A percentile compares a stretch with the other conserved stretches of the same genome.
Evolutionary conservation across 1,140 invertebrate genomes (phyloP).

Genomic region (Penaeus vannamei): DNA sequence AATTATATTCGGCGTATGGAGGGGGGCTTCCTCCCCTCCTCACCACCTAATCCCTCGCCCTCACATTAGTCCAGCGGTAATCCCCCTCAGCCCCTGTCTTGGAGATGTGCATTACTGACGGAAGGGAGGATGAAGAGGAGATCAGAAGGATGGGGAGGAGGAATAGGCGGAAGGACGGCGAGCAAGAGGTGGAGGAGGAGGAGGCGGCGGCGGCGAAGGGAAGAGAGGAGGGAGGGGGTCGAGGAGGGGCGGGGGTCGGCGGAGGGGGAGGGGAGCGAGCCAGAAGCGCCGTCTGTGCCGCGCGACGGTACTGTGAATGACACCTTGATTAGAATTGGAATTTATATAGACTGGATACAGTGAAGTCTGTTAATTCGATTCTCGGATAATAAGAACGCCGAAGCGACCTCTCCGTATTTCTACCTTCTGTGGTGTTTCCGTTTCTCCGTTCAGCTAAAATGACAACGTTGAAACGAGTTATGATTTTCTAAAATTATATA

Average conservation of each 20-base stretch:
- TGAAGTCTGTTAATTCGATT: conserved; percentile 6
- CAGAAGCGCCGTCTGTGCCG: conserved; percentile 20
- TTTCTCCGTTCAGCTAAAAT: too few species aligned
- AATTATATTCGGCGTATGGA: conserved; percentile 62
- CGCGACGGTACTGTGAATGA: conserved; percentile 42
- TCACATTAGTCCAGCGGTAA: conserved; percentile 59
- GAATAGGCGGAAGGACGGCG: background rate
- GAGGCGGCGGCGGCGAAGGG: conserved; percentile 2
- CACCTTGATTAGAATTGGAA: conserved; percentile 53
- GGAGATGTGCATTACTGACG: conserved; percentile 59
- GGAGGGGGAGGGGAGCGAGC: background rate
- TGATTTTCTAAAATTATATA: too few species aligned
- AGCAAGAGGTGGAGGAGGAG: background rate
- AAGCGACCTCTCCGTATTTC: background rate
- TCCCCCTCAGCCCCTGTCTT: conserved; percentile 59
- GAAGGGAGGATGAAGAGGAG: conserved; percentile 31
- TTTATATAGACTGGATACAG: conserved; percentile 52
- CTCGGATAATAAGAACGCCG: background rate
- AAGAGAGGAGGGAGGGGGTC: background rate
- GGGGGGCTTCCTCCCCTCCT: conserved; percentile 39
- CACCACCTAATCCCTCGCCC: conserved; percentile 52
- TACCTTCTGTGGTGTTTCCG: background rate
- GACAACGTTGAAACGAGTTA: too few species aligned
- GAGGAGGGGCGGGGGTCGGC: background rate
- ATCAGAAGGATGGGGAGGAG: conserved; percentile 35